Evolutionary conservation across 2,888 invertebrate species (phyloP), one percentile per base, ranked within the genome.

Genomic region (Drosophila demipolita): DNA sequence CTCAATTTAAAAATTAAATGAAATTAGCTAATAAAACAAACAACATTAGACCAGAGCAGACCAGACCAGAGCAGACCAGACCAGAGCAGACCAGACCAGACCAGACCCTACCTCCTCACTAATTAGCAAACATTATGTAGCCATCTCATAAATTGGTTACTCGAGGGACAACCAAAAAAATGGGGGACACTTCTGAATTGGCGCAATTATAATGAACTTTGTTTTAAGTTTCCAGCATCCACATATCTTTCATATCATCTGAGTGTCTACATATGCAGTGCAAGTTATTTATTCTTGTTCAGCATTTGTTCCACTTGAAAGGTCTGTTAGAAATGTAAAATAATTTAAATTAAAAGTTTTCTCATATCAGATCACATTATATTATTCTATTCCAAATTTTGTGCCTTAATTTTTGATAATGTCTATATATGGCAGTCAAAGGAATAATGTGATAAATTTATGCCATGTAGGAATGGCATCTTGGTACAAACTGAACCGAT

Each of bases 1-100:
- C 77, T 80, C 71, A 71, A 83, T 80, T 85, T 83, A 69, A 82
- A 86, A 86, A 80, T 83, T 77, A 64, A 74, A 74, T 72, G 72
- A 80, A 77, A 80, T 85, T 80, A 76, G 67, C 73, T 57, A 70
- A 79, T 79, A 83, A 83, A 80, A 66, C 75, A 66, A 59, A 62
- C 54, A 65, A 49, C 58, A 33, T 32, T 57, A 57, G 8, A 23
- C 59, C 48, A 52, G 48, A 48, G 26, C 17, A 49, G 15, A 17
- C n/a, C 73, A 66, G 36, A 58, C 55, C 17, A 49, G 15, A 17
- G 11, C 73, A 66, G 36, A 58, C 55, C 61, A 50, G 45, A 35
- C 20, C 53, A 53, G 11, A 26, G 23, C 23, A 26, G 3, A 26
- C 58, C 48, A 54, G 50, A 17, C 49, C 17, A 29, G 17, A 17